Percentiles rank a stretch among this genome's conserved stretches.
These are phyloP conservation scores for Halichoeres trimaculatus DNA, from an alignment of 2,113 vertebrate species.

Conservation along the genomic window DNA sequence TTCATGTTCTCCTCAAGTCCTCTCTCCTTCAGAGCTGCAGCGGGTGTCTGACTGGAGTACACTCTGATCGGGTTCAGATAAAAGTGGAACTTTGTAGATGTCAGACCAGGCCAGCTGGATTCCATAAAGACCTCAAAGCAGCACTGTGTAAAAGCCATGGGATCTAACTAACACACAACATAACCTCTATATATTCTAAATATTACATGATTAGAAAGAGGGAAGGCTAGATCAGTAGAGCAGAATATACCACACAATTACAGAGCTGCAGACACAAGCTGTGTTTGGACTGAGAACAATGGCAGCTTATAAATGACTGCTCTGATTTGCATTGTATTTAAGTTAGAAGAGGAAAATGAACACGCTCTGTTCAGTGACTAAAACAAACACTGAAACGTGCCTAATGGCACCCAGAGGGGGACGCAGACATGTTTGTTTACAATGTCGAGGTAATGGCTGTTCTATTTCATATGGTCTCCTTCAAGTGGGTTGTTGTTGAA, in stretches of 20 bases:
- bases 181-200: conserved; percentile 74
- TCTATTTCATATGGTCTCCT: conserved; percentile 56
- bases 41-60: conserved; percentile 38
- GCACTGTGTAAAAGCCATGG: conserved; percentile 65
- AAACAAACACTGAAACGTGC: conserved; percentile 74
- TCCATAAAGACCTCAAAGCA: conserved; percentile 74
- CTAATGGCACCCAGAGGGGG: conserved; percentile 61
- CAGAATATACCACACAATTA: conserved; percentile 77
- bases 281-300: conserved; percentile 77
- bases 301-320: conserved; percentile 59
- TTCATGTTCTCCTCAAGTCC: conserved; percentile 32
- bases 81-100: conserved; percentile 65
- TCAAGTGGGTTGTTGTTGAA: conserved; percentile 54
- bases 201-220: conserved; percentile 80
- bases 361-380: conserved; percentile 72
- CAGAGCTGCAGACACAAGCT: conserved; percentile 68
- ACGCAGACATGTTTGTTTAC: conserved; percentile 72
- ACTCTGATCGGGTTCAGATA: conserved; percentile 66
- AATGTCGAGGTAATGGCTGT: conserved; percentile 60
- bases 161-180: conserved; percentile 68
- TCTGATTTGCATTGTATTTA: conserved; percentile 78
- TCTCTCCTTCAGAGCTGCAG: conserved; percentile 20
- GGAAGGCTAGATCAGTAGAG: conserved; percentile 66
- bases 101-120: conserved; percentile 73
- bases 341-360: conserved; percentile 56